phyloP scores from a whole-genome alignment of 2,888 invertebrate genomes.

The Molorchus minor region DNA sequence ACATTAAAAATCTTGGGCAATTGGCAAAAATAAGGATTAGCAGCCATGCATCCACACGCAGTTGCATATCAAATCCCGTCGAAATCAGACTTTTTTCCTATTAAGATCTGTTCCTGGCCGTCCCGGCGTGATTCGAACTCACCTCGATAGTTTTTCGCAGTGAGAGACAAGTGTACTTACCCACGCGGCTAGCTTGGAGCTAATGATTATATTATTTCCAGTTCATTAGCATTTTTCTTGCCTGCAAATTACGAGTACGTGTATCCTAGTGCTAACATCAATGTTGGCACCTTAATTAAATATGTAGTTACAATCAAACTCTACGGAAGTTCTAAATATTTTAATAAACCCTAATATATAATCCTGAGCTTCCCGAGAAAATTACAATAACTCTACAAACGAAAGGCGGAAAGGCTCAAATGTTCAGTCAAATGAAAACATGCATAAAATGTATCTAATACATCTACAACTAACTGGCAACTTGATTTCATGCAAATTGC shows the following conservation, averaged over 20 bases:
- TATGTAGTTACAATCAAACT: too few species aligned
- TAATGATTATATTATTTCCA: neutral
- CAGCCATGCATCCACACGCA: too few species aligned
- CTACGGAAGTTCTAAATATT: conserved; percentile 3
- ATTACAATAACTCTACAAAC: conserved; percentile 5
- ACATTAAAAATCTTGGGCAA: too few species aligned
- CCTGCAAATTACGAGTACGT: neutral
- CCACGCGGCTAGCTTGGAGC: too few species aligned
- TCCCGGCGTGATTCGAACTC: too few species aligned
- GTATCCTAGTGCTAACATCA: neutral
- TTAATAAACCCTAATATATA: conserved; percentile 2
- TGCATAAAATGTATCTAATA: conserved; percentile 26
- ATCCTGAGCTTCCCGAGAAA: neutral
- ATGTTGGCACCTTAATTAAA: neutral
- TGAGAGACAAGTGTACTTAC: too few species aligned
- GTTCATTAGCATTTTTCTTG: neutral
- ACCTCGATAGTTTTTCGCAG: too few species aligned
- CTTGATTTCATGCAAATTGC: conserved; percentile 52
- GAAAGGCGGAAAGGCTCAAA: conserved; percentile 9
- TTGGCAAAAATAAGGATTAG: too few species aligned
- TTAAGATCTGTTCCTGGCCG: too few species aligned
- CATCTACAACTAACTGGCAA: neutral
- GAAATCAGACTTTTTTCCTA: too few species aligned
- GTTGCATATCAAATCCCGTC: too few species aligned
- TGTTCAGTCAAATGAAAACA: conserved; percentile 19